Conservation (phyloP, 2,888 invertebrate species). For the Loripinus fragilis region DNA sequence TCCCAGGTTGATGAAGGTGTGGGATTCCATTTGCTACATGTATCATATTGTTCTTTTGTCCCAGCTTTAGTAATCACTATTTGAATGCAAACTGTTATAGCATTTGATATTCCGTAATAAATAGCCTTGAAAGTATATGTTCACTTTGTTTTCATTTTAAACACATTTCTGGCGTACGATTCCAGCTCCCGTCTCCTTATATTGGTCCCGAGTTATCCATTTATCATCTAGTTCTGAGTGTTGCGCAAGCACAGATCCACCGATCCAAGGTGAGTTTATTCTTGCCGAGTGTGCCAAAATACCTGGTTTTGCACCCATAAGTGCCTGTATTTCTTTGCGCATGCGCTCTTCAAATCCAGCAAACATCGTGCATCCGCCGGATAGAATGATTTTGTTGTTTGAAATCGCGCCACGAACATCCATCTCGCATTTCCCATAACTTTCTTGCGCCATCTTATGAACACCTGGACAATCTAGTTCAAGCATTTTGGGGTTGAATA, state of each 20-base stretch:
- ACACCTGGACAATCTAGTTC: slow-evolving; percentile 1
- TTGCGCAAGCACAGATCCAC: slow-evolving; percentile 10
- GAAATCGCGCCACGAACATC: slow-evolving; percentile 8
- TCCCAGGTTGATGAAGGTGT: no score
- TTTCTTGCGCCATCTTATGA: background rate
- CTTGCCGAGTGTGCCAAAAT: background rate
- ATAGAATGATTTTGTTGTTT: background rate
- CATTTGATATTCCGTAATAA: no score
- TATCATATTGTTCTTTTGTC: background rate
- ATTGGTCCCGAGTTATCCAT: slow-evolving; percentile 2
- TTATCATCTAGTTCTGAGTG: background rate
- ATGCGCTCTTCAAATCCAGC: slow-evolving; percentile 22
- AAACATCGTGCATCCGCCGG: slow-evolving; percentile 6
- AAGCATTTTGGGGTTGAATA: slow-evolving; percentile 7
- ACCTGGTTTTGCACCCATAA: background rate
- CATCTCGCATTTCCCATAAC: background rate
- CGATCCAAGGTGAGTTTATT: slow-evolving; percentile 11
- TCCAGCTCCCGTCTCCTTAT: slow-evolving; percentile 4
- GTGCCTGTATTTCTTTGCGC: slow-evolving; percentile 1
- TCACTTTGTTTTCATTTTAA: no score
- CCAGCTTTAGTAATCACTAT: background rate
- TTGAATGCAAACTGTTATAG: no score
- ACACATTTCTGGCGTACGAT: slow-evolving; percentile 16
- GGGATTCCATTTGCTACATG: no score
- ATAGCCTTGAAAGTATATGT: no score